phyloP scores from a whole-genome alignment of 2,797 vertebrate species.

The Gymnoscopelus microlampas region DNA sequence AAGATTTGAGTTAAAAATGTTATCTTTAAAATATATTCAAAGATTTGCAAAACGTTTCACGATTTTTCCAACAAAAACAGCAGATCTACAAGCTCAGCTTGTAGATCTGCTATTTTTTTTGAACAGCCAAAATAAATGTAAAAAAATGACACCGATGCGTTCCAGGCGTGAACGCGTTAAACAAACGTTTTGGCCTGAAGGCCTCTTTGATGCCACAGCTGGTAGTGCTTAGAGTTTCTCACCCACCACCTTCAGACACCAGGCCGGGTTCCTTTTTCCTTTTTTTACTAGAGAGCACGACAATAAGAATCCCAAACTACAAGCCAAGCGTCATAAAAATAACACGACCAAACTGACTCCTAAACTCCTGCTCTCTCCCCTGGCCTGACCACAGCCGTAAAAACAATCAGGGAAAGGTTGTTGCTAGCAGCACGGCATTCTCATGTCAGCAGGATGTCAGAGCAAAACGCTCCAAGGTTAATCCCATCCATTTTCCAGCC shows the following conservation, averaged over 20 bases:
- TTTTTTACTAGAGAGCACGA: slow-evolving; percentile 72
- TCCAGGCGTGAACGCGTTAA: too few relatives aligned
- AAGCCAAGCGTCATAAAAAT: slow-evolving; percentile 78
- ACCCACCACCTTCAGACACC: slow-evolving; percentile 68
- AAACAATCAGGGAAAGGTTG: slow-evolving; percentile 51
- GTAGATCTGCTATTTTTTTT: too few relatives aligned
- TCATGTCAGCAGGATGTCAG: slow-evolving; percentile 40
- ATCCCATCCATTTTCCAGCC: slow-evolving; percentile 29
- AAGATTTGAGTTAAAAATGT: too few relatives aligned
- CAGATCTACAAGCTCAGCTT: too few relatives aligned
- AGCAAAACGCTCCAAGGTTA: slow-evolving; percentile 4
- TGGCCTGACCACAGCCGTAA: too few relatives aligned
- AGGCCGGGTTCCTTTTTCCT: too few relatives aligned
- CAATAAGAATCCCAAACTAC: slow-evolving; percentile 78
- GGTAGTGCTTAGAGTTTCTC: slow-evolving; percentile 75
- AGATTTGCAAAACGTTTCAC: too few relatives aligned
- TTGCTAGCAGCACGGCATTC: slow-evolving; percentile 38
- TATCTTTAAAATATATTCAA: too few relatives aligned
- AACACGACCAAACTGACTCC: slow-evolving; percentile 66
- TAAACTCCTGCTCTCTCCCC: slow-evolving; percentile 43
- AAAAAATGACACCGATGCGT: too few relatives aligned
- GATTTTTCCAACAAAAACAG: too few relatives aligned
- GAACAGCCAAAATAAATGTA: too few relatives aligned
- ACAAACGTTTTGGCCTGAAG: slow-evolving; percentile 69
- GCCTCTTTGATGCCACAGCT: slow-evolving; percentile 80